Evolutionary conservation across 2,797 vertebrate species (phyloP), one percentile per base, ranked within the genome.

Genomic region (Thalassophryne amazonica): DNA sequence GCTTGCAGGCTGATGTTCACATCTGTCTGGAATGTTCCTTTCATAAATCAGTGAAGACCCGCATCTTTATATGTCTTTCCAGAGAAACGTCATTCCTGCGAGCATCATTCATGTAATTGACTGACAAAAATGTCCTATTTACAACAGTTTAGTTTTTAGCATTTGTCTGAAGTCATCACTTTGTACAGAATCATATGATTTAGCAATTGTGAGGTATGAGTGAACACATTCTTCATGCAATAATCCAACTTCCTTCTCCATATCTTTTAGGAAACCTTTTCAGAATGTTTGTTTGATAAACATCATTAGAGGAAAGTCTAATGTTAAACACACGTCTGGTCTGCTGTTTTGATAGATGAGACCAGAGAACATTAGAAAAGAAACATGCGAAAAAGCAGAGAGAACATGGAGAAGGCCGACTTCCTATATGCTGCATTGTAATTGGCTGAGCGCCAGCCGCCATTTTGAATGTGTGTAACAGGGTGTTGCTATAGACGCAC

Each of bases 171-270:
- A 37, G 61, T 52, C 20, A 58, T 29, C 40, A 52, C 56, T 66
- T 45, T 32, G 9, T 14, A 39, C 18, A 16, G 41, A 25, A 50
- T 63, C 67, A 75, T 31, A 41, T 16, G 48, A 67, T 30, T 40
- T 47, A 43, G 50, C 43, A 68, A 70, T 69, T 39, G 43, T 81
- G 66, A 84, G 65, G 85, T 87, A 86, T 89, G 76, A 56, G 55
- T 78, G 66, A 64, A 30, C 80, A 85, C 64, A 61, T 36, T 59
- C 65, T 52, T 76, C 40, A 63, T 63, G 69, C 54, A 76, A 66
- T 29, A 46, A 43, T 27, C 17, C 38, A 42, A 35, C 61, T 27
- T 40, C 59, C 39, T 51, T 70, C 36, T 31, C 45, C 1, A 10
- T 42, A 37, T 29, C 43, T 70, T 38, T 63, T 23, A 41, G n/a